Percentiles rank a stretch among this genome's conserved stretches.
phyloP scores from a whole-genome alignment of 2,888 invertebrate genomes.

The Coelogynopora nodosa region DNA sequence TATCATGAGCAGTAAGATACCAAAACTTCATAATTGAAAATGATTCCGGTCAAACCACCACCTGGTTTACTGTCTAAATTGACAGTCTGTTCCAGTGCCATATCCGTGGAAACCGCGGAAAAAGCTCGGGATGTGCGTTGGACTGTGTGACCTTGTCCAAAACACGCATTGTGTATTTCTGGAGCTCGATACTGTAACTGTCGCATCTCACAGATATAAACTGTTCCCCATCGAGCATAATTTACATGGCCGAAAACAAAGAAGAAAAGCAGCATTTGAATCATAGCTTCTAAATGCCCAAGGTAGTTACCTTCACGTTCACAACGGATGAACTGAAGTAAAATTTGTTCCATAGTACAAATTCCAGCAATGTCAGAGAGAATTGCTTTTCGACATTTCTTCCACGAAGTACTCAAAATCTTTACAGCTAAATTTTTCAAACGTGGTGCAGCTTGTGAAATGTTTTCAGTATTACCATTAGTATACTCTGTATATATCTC shows the following conservation, averaged over 20 bases:
- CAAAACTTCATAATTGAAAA: slow-evolving; percentile 42
- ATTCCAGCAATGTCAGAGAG: neutral
- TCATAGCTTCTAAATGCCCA: slow-evolving; percentile 24
- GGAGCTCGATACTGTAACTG: neutral
- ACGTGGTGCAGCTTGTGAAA: slow-evolving; percentile 5
- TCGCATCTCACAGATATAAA: neutral
- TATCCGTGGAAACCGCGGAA: slow-evolving; percentile 43
- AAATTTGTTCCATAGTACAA: neutral
- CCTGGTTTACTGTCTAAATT: slow-evolving; percentile 45
- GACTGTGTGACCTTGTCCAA: neutral
- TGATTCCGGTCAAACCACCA: slow-evolving; percentile 43
- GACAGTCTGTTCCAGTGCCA: slow-evolving; percentile 44
- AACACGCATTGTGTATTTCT: neutral
- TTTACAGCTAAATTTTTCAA: neutral
- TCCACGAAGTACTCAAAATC: slow-evolving; percentile 20
- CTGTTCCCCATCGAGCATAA: neutral
- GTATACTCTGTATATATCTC: neutral
- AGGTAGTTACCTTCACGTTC: slow-evolving; percentile 2
- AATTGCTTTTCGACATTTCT: slow-evolving; percentile 6
- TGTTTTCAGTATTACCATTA: slow-evolving; percentile 19
- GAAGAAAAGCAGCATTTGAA: neutral
- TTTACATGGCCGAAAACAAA: neutral
- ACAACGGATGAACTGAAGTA: slow-evolving; percentile 14
- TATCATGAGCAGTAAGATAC: slow-evolving; percentile 38
- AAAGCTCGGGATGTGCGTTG: slow-evolving; percentile 35